Evolutionary conservation across 2,888 invertebrate genomes (phyloP), one percentile per base, ranked within the genome.

Genomic region (Tenodera sinensis): DNA sequence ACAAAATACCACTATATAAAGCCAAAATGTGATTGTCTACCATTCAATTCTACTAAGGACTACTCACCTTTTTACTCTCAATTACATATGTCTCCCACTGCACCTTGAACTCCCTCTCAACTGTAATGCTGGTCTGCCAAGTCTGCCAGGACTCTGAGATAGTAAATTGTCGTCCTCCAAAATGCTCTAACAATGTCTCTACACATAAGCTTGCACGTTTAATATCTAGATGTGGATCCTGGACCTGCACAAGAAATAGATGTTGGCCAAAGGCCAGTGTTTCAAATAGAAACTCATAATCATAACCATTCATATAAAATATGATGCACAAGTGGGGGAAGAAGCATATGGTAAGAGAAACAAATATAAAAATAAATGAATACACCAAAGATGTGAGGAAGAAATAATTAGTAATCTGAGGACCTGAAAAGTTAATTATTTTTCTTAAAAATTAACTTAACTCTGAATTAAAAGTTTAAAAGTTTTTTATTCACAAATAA

Each of bases 111-210:
- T 93, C 94, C 92, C 93, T 94, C 92, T 92, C 93, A 91, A 92
- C 93, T 88, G 95, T 94, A 90, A 96, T 94, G 90, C 95, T 95
- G 90, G 95, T 95, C 92, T 96, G 95, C 95, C 96, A 96, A 92
- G 95, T 95, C 92, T 96, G 96, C 95, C 96, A 96, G 92, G 95
- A 95, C 91, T 95, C 95, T 91, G 95, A 95, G 91, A 97, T 94
- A 91, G 94, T 94, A 91, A 95, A 93, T 93, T 96, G 96, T 91
- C 95, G 94, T 93, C 95, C 95, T 91, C 95, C 95, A 92, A 96
- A 95, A 91, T 95, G 95, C 92, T 96, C 96, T 93, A 96, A 93
- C 91, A 96, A 94, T 90, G 95, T 95, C 93, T 96, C 95, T 91
- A 96, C 95, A 93, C 96, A 96, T 91, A 95, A 93, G 92, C 95